Evolutionary conservation across 2,797 vertebrate species (phyloP).

Genomic region (Novumbra hubbsi): DNA sequence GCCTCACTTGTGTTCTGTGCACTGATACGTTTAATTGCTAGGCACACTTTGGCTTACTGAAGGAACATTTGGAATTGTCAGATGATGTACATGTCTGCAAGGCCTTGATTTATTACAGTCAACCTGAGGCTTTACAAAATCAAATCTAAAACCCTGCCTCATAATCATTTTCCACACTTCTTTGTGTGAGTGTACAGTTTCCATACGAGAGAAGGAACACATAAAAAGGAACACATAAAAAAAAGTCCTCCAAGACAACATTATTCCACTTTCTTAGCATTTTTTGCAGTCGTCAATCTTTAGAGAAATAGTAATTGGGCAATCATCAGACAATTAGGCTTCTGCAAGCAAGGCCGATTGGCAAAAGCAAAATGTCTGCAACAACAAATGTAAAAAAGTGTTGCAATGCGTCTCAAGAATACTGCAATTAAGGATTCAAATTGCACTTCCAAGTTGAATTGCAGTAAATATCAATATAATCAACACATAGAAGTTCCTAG

Average conservation of each 20-base stretch:
- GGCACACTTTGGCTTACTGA: slow-evolving; percentile 12
- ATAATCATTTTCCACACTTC: not conserved
- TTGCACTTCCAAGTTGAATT: not conserved
- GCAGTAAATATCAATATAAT: not conserved
- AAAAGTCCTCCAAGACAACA: not conserved
- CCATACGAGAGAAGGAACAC: not conserved
- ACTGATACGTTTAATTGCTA: slow-evolving; percentile 18
- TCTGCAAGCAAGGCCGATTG: not conserved
- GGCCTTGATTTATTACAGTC: slow-evolving; percentile 14
- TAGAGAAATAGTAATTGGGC: not conserved
- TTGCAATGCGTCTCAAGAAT: not conserved
- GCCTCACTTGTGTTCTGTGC: slow-evolving; percentile 7
- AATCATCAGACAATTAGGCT: slow-evolving; percentile 5
- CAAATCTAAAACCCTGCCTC: slow-evolving; percentile 8
- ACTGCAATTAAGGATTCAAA: not conserved
- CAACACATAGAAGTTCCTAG: not conserved
- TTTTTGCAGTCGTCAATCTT: slow-evolving; percentile 10
- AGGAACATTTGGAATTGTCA: slow-evolving; percentile 17
- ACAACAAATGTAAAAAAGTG: slow-evolving; percentile 4
- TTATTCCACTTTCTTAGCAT: not conserved
- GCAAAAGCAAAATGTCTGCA: not conserved
- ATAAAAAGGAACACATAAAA: not conserved
- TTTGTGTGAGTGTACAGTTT: slow-evolving; percentile 6
- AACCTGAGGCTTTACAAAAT: slow-evolving; percentile 13
- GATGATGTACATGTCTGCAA: slow-evolving; percentile 9